phyloP scores from a whole-genome alignment of 1,140 invertebrate genomes.

The Parapsyche elsis region DNA sequence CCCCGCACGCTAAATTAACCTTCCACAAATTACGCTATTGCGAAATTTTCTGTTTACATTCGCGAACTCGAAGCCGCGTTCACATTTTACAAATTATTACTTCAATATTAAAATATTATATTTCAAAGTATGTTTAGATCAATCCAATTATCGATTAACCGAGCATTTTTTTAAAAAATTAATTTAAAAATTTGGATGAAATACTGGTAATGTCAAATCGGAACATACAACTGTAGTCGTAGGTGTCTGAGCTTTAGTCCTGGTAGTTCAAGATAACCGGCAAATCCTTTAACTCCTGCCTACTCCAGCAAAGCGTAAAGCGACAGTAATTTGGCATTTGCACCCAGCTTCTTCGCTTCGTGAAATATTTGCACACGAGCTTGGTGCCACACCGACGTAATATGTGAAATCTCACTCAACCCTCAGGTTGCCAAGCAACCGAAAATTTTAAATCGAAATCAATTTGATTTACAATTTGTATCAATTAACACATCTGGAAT shows the following conservation, averaged over 20 bases:
- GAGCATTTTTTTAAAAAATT: too few species aligned
- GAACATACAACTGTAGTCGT: not conserved
- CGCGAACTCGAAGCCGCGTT: not conserved
- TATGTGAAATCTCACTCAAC: too few species aligned
- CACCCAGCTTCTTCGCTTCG: constrained; percentile 4
- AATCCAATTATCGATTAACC: too few species aligned
- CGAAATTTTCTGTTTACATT: constrained; percentile 47
- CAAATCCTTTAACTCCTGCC: constrained; percentile 47
- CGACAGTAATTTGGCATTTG: constrained; percentile 51
- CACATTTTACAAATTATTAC: not conserved
- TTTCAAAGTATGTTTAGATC: too few species aligned
- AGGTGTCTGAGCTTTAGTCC: not conserved
- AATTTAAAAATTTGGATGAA: too few species aligned
- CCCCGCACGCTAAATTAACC: constrained; percentile 46
- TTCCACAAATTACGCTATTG: constrained; percentile 42
- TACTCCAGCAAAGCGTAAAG: constrained; percentile 51
- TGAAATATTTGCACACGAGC: not conserved
- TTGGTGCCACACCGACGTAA: not conserved
- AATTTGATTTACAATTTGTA: too few species aligned
- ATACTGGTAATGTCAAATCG: too few species aligned
- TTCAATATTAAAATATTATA: not conserved
- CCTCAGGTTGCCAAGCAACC: too few species aligned
- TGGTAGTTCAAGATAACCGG: constrained; percentile 51
- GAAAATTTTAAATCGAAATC: too few species aligned
- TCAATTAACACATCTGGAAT: too few species aligned